These are phyloP conservation scores for Proterorhinus semilunaris DNA, from an alignment of 2,113 vertebrate species.

Conservation along the genomic window DNA sequence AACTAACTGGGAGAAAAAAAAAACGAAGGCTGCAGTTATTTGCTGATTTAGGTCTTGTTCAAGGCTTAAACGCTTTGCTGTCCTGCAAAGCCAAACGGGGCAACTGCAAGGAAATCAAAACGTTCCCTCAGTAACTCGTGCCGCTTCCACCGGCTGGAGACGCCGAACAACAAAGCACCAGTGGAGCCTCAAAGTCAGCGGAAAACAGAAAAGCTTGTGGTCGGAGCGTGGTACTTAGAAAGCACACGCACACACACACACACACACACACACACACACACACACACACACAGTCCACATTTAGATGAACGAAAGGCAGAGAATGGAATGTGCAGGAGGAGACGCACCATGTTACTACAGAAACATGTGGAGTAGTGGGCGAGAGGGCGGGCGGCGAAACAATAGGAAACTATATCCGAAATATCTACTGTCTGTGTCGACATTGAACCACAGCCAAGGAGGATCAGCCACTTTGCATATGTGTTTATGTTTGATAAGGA, in stretches of 20 bases:
- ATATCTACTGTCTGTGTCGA: too few species aligned
- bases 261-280: neutral
- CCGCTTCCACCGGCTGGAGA: too few species aligned
- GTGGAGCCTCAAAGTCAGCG: constrained; percentile 28
- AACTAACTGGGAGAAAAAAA: too few species aligned
- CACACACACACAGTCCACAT: neutral
- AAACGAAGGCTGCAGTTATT: too few species aligned
- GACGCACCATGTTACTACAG: neutral
- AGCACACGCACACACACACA: neutral
- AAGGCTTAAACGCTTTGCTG: too few species aligned
- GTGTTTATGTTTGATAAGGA: too few species aligned
- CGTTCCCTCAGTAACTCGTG: neutral
- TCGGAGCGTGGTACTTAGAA: neutral
- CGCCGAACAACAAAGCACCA: neutral
- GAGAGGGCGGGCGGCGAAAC: neutral
- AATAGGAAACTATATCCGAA: too few species aligned
- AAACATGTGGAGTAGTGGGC: neutral
- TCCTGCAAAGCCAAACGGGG: too few species aligned
- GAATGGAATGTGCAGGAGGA: constrained; percentile 2
- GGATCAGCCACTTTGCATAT: too few species aligned
- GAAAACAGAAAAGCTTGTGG: constrained; percentile 38
- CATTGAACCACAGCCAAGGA: too few species aligned
- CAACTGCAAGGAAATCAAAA: too few species aligned
- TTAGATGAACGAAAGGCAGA: neutral
- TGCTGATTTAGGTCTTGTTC: too few species aligned